These are phyloP conservation scores for Hirtodrosophila trivittata DNA, from an alignment of 2,888 invertebrate species.

Conservation along the genomic window DNA sequence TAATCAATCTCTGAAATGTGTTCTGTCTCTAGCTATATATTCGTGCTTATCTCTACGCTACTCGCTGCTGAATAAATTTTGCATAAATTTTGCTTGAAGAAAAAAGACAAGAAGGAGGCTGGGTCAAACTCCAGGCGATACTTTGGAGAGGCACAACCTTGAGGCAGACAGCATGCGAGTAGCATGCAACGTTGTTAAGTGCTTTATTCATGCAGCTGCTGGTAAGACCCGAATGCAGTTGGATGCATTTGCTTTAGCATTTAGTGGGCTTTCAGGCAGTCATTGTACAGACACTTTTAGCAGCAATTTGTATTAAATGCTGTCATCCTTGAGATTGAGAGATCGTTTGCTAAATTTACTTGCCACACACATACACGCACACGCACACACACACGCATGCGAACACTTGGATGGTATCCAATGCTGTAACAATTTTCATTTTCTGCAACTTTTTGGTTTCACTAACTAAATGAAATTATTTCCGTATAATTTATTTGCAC, in stretches of 20 bases:
- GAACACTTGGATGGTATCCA: too few species aligned
- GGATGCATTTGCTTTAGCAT: conserved; percentile 23
- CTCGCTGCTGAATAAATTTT: too few species aligned
- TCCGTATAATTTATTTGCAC: conserved; percentile 76
- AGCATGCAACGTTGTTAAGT: neutral
- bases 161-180: neutral
- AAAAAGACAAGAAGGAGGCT: neutral
- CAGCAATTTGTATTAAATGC: conserved; percentile 48
- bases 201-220: neutral
- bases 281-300: conserved; percentile 52
- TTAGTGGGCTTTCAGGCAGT: conserved; percentile 46
- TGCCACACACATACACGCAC: conserved; percentile 6
- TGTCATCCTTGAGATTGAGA: conserved; percentile 26
- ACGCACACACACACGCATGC: neutral
- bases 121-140: too few species aligned
- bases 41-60: too few species aligned
- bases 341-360: too few species aligned
- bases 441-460: conserved; percentile 42
- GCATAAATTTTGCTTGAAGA: neutral
- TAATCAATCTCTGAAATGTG: too few species aligned
- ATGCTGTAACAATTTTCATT: conserved; percentile 30
- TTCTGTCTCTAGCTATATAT: too few species aligned
- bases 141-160: neutral
- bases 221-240: conserved; percentile 24
- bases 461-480: conserved; percentile 75